Conservation (phyloP, 2,797 vertebrate species). For the Enteromius anoplus region DNA sequence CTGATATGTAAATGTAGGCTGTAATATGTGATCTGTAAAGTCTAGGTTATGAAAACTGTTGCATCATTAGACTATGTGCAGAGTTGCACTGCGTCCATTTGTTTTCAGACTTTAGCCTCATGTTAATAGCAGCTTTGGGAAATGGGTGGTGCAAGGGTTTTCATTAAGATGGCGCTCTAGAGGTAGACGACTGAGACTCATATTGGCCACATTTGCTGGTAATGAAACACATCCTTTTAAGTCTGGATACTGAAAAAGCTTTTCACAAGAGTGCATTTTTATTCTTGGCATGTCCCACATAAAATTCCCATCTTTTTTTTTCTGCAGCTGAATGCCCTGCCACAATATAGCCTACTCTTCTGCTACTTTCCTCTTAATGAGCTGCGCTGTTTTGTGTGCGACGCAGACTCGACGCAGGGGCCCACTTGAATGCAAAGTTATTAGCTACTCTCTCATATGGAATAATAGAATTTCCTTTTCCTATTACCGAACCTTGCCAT, state of each 20-base stretch:
- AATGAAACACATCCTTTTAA: slow-evolving; percentile 58
- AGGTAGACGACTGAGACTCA: slow-evolving; percentile 44
- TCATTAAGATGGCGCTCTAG: slow-evolving; percentile 54
- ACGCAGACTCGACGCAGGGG: slow-evolving; percentile 12
- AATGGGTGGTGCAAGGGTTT: slow-evolving; percentile 25
- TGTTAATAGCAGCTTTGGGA: slow-evolving; percentile 22
- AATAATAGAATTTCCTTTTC: slow-evolving; percentile 32
- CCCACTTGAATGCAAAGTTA: slow-evolving; percentile 44
- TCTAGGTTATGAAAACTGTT: not conserved
- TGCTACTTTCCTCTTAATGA: slow-evolving; percentile 41
- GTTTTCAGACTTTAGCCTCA: not conserved
- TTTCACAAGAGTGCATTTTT: slow-evolving; percentile 55
- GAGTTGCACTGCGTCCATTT: not conserved
- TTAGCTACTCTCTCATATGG: slow-evolving; percentile 43
- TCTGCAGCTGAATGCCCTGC: slow-evolving; percentile 40
- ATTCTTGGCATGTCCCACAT: slow-evolving; percentile 47
- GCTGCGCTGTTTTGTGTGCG: slow-evolving; percentile 28
- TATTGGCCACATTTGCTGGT: slow-evolving; percentile 44
- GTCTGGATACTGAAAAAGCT: slow-evolving; percentile 51
- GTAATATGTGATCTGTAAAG: not conserved
- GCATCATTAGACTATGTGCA: not conserved
- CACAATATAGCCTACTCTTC: slow-evolving; percentile 47
- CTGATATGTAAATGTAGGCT: not conserved
- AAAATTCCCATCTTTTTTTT: slow-evolving; percentile 45
- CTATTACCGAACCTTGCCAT: slow-evolving; percentile 17